Percentiles rank a stretch among this genome's conserved stretches.
Conservation (phyloP, 1,140 invertebrate species). For the Ephestia elutella region DNA sequence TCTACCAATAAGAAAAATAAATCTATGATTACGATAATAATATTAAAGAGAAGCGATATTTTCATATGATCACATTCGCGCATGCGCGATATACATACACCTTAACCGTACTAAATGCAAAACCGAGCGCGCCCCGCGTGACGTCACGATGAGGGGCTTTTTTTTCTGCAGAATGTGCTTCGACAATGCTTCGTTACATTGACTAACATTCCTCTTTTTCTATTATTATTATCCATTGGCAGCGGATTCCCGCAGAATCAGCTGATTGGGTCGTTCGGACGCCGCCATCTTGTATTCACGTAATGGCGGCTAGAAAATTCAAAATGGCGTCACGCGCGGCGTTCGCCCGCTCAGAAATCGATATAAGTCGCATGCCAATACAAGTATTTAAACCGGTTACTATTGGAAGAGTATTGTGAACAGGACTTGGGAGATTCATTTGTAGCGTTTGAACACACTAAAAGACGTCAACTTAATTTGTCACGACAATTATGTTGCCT, state of each 20-base stretch:
- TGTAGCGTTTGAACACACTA: conserved; percentile 14
- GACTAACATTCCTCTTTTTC: conserved; percentile 52
- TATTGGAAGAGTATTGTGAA: conserved; percentile 46
- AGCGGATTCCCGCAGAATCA: conserved; percentile 49
- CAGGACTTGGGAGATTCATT: conserved; percentile 28
- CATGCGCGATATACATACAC: conserved; percentile 44
- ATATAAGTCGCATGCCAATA: conserved; percentile 35
- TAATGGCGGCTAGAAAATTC: conserved; percentile 29
- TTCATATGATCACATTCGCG: conserved; percentile 59
- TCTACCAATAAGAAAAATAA: conserved; percentile 48
- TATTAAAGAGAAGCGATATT: conserved; percentile 56
- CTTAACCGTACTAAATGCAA: conserved; percentile 62
- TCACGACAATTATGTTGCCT: background rate
- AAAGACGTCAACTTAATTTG: background rate
- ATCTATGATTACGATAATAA: conserved; percentile 54
- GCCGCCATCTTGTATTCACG: conserved; percentile 37
- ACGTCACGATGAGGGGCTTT: conserved; percentile 22
- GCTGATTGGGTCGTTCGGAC: conserved; percentile 55
- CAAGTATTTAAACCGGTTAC: conserved; percentile 16
- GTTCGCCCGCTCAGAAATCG: conserved; percentile 20
- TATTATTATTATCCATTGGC: conserved; percentile 39
- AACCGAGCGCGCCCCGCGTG: conserved; percentile 29
- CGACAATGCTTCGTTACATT: conserved; percentile 48
- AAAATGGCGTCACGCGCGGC: conserved; percentile 35
- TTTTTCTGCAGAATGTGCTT: conserved; percentile 53